phyloP scores from a whole-genome alignment of 2,888 invertebrate species.

The Stictocephala bisonia region DNA sequence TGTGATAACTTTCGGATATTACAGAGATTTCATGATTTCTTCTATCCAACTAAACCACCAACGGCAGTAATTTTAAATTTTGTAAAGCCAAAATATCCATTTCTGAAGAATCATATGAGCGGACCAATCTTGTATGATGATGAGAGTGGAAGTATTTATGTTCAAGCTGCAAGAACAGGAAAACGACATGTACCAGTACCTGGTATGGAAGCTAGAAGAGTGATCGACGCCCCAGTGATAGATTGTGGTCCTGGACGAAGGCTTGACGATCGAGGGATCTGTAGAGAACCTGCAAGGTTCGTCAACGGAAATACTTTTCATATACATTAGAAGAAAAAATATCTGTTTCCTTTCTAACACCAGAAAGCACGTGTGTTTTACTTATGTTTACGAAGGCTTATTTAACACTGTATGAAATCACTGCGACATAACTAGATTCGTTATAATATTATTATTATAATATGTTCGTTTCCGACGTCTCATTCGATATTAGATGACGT shows the following conservation, averaged over 20 bases:
- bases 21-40: too few species aligned
- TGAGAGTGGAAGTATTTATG: too few species aligned
- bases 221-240: not conserved
- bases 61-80: too few species aligned
- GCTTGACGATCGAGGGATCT: not conserved
- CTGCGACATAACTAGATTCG: too few species aligned
- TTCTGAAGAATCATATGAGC: not conserved
- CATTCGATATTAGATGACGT: too few species aligned
- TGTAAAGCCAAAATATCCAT: too few species aligned
- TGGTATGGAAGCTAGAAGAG: not conserved
- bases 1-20: too few species aligned
- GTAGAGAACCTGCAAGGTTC: not conserved
- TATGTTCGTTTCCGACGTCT: too few species aligned
- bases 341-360: not conserved
- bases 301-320: not conserved
- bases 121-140: not conserved
- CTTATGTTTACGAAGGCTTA: too few species aligned
- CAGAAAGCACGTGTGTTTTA: not conserved
- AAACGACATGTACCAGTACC: not conserved
- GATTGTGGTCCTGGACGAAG: not conserved
- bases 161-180: not conserved
- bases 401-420: too few species aligned
- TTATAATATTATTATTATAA: too few species aligned
- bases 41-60: too few species aligned
- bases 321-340: not conserved